These are phyloP conservation scores for Leptopilina clavipes DNA, from an alignment of 1,140 invertebrate species.

Conservation along the genomic window DNA sequence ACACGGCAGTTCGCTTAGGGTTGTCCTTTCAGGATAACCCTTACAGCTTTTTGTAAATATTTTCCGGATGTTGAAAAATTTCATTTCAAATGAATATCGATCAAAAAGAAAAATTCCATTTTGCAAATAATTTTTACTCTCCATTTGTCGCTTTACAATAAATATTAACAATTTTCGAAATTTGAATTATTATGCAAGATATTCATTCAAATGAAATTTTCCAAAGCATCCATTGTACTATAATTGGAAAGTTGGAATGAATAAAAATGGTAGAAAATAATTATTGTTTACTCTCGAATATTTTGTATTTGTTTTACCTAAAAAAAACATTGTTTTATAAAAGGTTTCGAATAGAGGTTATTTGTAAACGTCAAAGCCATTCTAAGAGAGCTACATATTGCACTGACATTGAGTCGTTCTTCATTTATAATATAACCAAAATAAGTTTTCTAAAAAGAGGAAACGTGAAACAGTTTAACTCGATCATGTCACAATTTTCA, in stretches of 20 bases:
- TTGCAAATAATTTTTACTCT: no score
- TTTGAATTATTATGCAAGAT: no score
- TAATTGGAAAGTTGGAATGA: neutral
- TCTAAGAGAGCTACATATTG: neutral
- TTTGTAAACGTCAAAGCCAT: conserved; percentile 11
- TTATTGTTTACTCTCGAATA: neutral
- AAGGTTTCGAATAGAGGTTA: neutral
- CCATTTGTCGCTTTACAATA: no score
- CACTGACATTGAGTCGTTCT: neutral
- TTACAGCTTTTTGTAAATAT: conserved; percentile 41
- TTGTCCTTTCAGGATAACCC: conserved; percentile 65
- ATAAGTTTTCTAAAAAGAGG: neutral
- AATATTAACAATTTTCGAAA: no score
- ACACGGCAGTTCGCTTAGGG: conserved; percentile 71
- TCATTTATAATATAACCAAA: neutral
- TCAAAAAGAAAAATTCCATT: no score
- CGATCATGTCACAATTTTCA: no score
- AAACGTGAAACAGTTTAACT: no score
- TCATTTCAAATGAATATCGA: neutral
- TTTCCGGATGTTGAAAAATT: neutral
- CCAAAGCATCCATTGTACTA: neutral
- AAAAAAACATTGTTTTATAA: neutral
- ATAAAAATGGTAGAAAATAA: neutral
- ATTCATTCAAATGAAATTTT: neutral
- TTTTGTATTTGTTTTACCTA: neutral